Evolutionary conservation across 1,140 invertebrate genomes (phyloP).

Genomic region (Oedothorax gibbosus): DNA sequence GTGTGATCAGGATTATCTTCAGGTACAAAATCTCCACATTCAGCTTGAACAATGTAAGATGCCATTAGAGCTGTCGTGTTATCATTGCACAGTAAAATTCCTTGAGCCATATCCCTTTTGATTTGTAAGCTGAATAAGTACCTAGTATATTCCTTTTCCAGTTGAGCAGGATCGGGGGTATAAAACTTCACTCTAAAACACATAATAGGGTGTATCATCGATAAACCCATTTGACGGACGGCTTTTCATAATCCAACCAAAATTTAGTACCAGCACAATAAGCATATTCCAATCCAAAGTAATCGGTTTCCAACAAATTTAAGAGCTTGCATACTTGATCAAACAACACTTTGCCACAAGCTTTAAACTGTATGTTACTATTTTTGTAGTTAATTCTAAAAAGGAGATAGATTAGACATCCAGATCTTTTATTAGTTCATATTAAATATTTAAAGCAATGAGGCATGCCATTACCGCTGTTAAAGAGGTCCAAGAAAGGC

Average conservation of each 20-base stretch:
- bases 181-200: slow-evolving; percentile 96
- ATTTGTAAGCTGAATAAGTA: slow-evolving; percentile 98
- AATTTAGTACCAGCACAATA: slow-evolving; percentile 88
- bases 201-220: slow-evolving; percentile 85
- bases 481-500: too few relatives aligned
- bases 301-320: slow-evolving; percentile 96
- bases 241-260: slow-evolving; percentile 98
- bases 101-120: slow-evolving; percentile 91
- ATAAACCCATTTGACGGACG: slow-evolving; percentile 94
- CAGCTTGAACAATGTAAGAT: slow-evolving; percentile 98
- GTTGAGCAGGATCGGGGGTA: slow-evolving; percentile 95
- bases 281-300: slow-evolving; percentile 96
- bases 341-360: slow-evolving; percentile 90
- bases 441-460: too few relatives aligned
- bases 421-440: too few relatives aligned
- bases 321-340: slow-evolving; percentile 96
- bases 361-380: too few relatives aligned
- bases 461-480: too few relatives aligned
- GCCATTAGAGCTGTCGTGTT: slow-evolving; percentile 98
- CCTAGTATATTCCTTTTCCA: slow-evolving; percentile 98
- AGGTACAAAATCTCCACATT: slow-evolving; percentile 97
- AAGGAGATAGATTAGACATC: too few relatives aligned
- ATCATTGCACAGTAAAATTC: slow-evolving; percentile 94
- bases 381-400: neutral
- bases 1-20: slow-evolving; percentile 98